Percentiles rank a stretch among this genome's conserved stretches.
Conservation (phyloP, 2,797 vertebrate species). For the Merluccius polli region DNA sequence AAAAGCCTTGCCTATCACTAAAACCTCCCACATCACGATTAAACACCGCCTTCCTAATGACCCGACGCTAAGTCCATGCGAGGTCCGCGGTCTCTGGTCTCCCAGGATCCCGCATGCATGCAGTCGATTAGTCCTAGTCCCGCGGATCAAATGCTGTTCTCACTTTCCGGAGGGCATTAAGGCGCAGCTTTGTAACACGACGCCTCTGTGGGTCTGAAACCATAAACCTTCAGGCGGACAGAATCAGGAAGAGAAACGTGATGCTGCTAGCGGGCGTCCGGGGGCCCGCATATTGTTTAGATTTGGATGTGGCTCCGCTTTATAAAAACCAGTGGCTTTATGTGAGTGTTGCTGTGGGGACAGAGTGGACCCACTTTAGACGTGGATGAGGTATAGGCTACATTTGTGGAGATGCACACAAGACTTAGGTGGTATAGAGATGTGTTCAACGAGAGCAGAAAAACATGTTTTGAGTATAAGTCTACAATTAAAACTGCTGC, state of each 20-base stretch:
- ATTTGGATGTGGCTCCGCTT: slow-evolving; percentile 56
- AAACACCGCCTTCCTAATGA: not conserved
- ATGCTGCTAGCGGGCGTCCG: slow-evolving; percentile 57
- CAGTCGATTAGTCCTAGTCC: not conserved
- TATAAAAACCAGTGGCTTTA: slow-evolving; percentile 23
- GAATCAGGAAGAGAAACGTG: slow-evolving; percentile 64
- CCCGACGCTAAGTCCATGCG: not conserved
- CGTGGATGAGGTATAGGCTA: too few species aligned
- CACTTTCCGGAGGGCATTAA: slow-evolving; percentile 45
- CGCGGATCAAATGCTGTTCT: slow-evolving; percentile 7
- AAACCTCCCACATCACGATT: not conserved
- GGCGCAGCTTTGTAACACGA: slow-evolving; percentile 60
- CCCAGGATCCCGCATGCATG: too few species aligned
- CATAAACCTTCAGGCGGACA: slow-evolving; percentile 59
- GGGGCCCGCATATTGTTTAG: slow-evolving; percentile 48
- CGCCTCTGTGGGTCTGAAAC: slow-evolving; percentile 55
- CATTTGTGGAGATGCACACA: too few species aligned
- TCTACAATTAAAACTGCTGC: too few species aligned
- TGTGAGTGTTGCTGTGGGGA: slow-evolving; percentile 18
- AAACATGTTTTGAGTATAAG: too few species aligned
- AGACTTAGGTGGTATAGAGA: not conserved
- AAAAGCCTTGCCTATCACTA: not conserved
- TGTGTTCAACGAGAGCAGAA: not conserved
- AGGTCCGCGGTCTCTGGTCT: not conserved
- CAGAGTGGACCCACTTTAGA: slow-evolving; percentile 26